Evolutionary conservation across 2,888 invertebrate genomes (phyloP), one percentile per base, ranked within the genome.

Genomic region (Rhagophthalmus giganteus): DNA sequence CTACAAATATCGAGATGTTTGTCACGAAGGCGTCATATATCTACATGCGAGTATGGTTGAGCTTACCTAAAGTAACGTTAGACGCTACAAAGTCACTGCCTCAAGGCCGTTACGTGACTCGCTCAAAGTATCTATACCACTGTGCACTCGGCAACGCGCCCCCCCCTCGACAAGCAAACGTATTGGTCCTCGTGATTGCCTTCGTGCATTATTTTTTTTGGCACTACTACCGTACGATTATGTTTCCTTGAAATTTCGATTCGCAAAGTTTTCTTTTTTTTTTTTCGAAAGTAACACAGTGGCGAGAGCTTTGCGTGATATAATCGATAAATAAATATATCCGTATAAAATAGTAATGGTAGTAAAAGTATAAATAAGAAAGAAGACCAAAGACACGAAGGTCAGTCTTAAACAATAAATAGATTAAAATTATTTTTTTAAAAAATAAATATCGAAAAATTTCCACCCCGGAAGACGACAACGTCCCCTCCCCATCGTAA

Each of bases 1-100:
- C 71, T 73, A 72, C 72, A 62, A 44, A 71, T 69, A 67, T 66
- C 62, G 64, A 66, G 66, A 66, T 69, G 67, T 68, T 47, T 55
- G 45, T 57, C 57, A 54, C 54, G 48, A 54, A 49, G 50, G 50
- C 49, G 49, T 51, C 46, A 64, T 63, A 64, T 72, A 72, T 72
- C 69, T 72, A 72, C 71, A 71, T 66, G 69, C 70, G 68, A 63
- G 63, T 65, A 64, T 64, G 62, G 50, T 55, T 48, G 55, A 54
- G 54, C 50, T 46, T 54, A 53, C 35, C 50, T 54, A 53, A 28
- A 48, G 47, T 53, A 48, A 53, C 47, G 53, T 53, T 53, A 47
- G 37, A 57, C 54, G 54, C 52, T 55, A 57, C 57, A 52, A n/a
- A 44, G 44, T 48, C 44, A 52, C 44, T 46, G 52, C 45, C 39